These are phyloP conservation scores for Larimichthys polyactis DNA, from an alignment of 2,113 vertebrate genomes.

Conservation along the genomic window DNA sequence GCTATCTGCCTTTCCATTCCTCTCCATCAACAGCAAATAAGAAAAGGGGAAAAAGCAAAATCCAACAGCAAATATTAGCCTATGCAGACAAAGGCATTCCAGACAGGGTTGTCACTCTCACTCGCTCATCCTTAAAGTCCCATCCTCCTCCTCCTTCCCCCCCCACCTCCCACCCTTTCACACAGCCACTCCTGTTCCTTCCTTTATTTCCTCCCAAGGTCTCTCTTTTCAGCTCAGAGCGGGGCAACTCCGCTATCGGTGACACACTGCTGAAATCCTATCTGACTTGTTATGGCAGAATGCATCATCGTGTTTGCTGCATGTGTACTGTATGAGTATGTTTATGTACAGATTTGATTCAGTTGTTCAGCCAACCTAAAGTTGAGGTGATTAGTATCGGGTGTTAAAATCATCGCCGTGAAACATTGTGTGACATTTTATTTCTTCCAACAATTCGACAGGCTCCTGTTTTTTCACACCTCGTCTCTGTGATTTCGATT, in stretches of 20 bases:
- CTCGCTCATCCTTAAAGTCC: slow-evolving; percentile 71
- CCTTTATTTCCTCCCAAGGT: slow-evolving; percentile 57
- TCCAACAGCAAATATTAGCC: slow-evolving; percentile 84
- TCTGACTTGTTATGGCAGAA: slow-evolving; percentile 9
- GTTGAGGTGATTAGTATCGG: neutral
- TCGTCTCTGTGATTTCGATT: neutral
- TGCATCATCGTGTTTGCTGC: neutral
- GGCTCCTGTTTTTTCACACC: neutral
- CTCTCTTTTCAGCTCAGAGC: slow-evolving; percentile 35
- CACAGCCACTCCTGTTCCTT: slow-evolving; percentile 37
- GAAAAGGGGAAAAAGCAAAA: slow-evolving; percentile 76
- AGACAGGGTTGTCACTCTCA: slow-evolving; percentile 76
- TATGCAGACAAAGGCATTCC: slow-evolving; percentile 82
- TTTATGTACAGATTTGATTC: neutral
- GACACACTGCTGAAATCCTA: slow-evolving; percentile 1
- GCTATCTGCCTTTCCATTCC: slow-evolving; percentile 79
- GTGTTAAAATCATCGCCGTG: neutral
- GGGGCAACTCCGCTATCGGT: slow-evolving; percentile 22
- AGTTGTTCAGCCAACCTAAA: neutral
- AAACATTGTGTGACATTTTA: neutral
- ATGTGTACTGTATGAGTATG: neutral
- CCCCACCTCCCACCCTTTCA: neutral
- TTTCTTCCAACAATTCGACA: neutral
- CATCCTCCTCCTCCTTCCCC: slow-evolving; percentile 55
- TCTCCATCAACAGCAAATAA: slow-evolving; percentile 80